These are phyloP conservation scores for Gibbula magus DNA, from an alignment of 2,888 invertebrate species.

Conservation along the genomic window DNA sequence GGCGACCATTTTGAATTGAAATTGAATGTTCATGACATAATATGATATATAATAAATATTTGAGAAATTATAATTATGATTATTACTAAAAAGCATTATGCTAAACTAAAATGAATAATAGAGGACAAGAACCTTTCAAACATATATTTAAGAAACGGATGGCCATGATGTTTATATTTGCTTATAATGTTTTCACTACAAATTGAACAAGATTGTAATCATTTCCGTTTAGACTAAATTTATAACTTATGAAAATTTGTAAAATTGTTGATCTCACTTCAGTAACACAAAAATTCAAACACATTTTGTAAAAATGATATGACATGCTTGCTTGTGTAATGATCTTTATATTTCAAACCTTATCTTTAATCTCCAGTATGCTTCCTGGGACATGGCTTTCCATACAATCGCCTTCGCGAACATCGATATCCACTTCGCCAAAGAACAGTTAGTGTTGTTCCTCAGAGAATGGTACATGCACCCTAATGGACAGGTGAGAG, in stretches of 20 bases:
- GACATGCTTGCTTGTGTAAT: not conserved
- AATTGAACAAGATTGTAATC: no score
- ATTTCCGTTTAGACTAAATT: no score
- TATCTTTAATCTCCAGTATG: slow-evolving; percentile 66
- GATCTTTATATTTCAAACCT: not conserved
- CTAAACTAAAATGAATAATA: not conserved
- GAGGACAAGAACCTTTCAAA: no score
- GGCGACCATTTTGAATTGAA: not conserved
- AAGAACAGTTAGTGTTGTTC: slow-evolving; percentile 73
- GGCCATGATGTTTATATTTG: not conserved
- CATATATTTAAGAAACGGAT: no score
- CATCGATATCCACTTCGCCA: slow-evolving; percentile 73
- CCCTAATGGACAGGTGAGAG: slow-evolving; percentile 75
- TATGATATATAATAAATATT: not conserved
- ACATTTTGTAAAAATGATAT: not conserved
- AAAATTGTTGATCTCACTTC: not conserved
- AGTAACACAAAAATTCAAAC: no score
- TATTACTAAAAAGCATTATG: not conserved
- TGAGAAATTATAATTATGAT: not conserved
- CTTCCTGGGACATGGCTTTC: slow-evolving; percentile 74
- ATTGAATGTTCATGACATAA: not conserved
- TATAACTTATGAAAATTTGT: not conserved
- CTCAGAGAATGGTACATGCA: slow-evolving; percentile 75
- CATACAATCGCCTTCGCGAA: slow-evolving; percentile 73
- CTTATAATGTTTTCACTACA: not conserved